These are phyloP conservation scores for Stenchaetothrips biformis DNA, from an alignment of 2,888 invertebrate genomes.

Conservation along the genomic window DNA sequence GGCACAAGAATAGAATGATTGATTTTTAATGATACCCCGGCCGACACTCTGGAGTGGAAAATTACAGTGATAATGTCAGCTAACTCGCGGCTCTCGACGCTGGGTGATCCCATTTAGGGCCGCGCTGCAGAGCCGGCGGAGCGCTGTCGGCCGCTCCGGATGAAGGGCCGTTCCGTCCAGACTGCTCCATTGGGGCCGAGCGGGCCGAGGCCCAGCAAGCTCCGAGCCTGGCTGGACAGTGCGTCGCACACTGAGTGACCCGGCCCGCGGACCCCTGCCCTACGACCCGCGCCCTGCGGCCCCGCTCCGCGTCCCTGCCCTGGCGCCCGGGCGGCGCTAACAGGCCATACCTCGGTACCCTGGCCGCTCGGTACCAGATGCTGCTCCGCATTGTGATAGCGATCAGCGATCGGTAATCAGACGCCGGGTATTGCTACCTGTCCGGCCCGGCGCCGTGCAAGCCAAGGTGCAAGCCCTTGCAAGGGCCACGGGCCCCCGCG, in stretches of 20 bases:
- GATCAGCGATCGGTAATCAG: constrained; percentile 5
- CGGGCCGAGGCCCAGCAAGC: neutral
- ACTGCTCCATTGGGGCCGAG: neutral
- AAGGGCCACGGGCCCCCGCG: no score
- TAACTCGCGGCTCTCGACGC: constrained; percentile 11
- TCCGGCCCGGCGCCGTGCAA: neutral
- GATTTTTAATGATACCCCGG: constrained; percentile 19
- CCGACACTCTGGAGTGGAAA: constrained; percentile 22
- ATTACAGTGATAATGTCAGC: constrained; percentile 21
- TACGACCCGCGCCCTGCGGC: neutral
- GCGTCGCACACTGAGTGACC: neutral
- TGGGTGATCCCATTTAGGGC: constrained; percentile 19
- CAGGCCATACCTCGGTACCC: no score
- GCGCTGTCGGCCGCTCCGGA: neutral
- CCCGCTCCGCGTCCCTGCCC: neutral
- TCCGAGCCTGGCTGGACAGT: neutral
- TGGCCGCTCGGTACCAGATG: neutral
- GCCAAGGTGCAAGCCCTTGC: neutral
- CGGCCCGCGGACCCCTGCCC: no score
- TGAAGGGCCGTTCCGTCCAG: neutral
- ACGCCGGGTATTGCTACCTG: neutral
- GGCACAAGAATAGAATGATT: constrained; percentile 16
- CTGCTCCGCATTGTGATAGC: neutral
- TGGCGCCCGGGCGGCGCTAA: no score
- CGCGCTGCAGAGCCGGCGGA: neutral